Evolutionary conservation across 2,797 vertebrate species (phyloP).

Genomic region (Coregonus ussuriensis): DNA sequence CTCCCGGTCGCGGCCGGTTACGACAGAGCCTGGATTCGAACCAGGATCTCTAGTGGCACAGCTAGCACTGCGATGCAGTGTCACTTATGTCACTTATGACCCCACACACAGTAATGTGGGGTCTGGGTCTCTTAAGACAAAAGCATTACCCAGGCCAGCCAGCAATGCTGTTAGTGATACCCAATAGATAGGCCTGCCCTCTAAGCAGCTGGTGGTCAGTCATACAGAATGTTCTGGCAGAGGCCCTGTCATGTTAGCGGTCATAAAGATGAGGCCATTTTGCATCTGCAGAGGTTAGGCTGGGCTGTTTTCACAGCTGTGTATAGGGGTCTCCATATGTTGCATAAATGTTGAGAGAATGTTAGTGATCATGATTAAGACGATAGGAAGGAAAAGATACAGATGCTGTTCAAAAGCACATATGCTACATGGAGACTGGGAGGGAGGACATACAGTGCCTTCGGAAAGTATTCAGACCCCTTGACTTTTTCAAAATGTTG

Average conservation of each 20-base stretch:
- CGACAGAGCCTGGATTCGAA: no score
- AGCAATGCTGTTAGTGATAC: slow-evolving; percentile 64
- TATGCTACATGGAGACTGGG: no score
- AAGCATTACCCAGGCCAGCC: not conserved
- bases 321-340: not conserved
- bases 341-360: not conserved
- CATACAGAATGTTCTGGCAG: slow-evolving; percentile 48
- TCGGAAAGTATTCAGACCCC: no score
- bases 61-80: no score
- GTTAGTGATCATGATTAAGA: not conserved
- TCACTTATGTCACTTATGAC: slow-evolving; percentile 56
- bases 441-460: no score
- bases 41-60: no score
- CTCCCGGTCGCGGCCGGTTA: no score
- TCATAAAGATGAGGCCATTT: slow-evolving; percentile 48
- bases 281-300: slow-evolving; percentile 47
- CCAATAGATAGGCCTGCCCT: slow-evolving; percentile 52
- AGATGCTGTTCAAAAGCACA: no score
- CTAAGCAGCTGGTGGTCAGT: slow-evolving; percentile 54
- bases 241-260: slow-evolving; percentile 34
- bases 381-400: not conserved
- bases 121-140: no score
- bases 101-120: slow-evolving; percentile 56
- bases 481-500: no score
- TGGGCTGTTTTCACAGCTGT: slow-evolving; percentile 60